phyloP scores from a whole-genome alignment of 2,113 vertebrate genomes.

The Scolopax mira region DNA sequence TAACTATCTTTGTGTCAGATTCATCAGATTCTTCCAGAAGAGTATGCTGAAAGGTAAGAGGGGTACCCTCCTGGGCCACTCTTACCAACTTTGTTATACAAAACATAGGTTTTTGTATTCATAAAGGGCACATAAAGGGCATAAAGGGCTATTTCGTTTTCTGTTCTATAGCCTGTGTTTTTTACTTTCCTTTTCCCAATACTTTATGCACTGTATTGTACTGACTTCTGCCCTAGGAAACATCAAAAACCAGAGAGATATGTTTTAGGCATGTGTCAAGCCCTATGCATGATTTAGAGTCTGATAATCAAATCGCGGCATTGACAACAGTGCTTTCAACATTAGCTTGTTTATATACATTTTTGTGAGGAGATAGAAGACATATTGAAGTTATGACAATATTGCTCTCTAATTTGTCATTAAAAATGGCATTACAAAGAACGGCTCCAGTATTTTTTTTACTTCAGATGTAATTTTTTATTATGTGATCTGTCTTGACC shows the following conservation, averaged over 20 bases:
- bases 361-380: neutral
- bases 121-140: neutral
- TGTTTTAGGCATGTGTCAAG: neutral
- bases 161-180: neutral
- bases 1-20: neutral
- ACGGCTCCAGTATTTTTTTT: neutral
- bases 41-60: neutral
- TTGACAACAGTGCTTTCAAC: neutral
- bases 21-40: neutral
- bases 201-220: neutral
- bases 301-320: neutral
- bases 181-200: neutral
- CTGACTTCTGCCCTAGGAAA: neutral
- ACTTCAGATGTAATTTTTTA: neutral
- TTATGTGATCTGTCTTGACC: neutral
- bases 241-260: neutral
- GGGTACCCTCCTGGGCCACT: neutral
- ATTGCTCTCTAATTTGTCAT: neutral
- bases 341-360: neutral
- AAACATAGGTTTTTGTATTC: neutral
- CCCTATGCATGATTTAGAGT: neutral
- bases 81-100: neutral
- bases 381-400: neutral
- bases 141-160: neutral
- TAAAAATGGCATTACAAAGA: neutral